A percentile compares a stretch with the other conserved stretches of the same genome.
Evolutionary conservation across 2,888 invertebrate genomes (phyloP).

Genomic region (Caenorhabditis wallacei): DNA sequence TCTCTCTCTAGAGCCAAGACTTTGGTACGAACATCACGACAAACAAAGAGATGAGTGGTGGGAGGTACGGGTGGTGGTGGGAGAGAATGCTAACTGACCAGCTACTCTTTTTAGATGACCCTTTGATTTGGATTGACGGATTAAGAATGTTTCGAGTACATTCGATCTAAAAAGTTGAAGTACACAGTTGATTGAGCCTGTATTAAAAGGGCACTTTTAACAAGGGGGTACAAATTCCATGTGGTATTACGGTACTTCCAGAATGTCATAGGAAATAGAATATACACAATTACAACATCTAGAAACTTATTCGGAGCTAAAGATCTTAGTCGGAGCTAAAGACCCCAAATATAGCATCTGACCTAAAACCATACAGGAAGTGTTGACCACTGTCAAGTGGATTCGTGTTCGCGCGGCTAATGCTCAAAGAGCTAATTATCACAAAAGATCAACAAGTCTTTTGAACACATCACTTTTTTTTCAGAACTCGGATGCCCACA

Average conservation of each 20-base stretch:
- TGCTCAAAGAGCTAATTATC: constrained; percentile 8
- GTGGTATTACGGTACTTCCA: too few relatives aligned
- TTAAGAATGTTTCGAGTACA: background rate
- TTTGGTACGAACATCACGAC: constrained; percentile 55
- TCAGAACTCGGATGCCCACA: constrained; percentile 78
- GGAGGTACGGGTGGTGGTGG: background rate
- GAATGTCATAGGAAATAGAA: too few relatives aligned
- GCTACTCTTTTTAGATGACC: constrained; percentile 10
- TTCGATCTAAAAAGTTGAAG: too few relatives aligned
- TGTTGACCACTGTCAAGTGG: constrained; percentile 25
- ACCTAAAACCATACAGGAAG: constrained; percentile 22
- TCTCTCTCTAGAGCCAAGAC: background rate
- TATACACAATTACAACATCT: too few relatives aligned
- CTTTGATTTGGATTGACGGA: background rate
- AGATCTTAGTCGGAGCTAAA: too few relatives aligned
- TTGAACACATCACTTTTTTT: constrained; percentile 16
- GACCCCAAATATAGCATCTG: background rate
- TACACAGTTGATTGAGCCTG: too few relatives aligned
- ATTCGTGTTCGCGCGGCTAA: constrained; percentile 14
- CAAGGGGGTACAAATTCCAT: too few relatives aligned
- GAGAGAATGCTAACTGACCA: background rate
- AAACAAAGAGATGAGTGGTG: constrained; percentile 50
- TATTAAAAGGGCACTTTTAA: too few relatives aligned
- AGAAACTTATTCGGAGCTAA: too few relatives aligned
- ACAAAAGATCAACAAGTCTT: constrained; percentile 14